phyloP scores from a whole-genome alignment of 2,113 vertebrate species.

The Nothoprocta pentlandii region DNA sequence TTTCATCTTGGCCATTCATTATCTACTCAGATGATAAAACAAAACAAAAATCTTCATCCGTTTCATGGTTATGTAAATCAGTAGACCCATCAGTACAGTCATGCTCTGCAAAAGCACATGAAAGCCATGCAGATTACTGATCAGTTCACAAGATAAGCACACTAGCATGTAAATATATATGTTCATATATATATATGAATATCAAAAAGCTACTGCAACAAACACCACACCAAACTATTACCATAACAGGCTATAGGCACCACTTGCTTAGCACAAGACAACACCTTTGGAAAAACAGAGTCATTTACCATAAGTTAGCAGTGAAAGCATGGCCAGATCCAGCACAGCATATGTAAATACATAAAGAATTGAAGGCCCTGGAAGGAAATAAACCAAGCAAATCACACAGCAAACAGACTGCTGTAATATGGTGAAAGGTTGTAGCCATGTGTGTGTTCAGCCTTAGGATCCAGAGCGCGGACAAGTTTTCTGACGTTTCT shows the following conservation, averaged over 20 bases:
- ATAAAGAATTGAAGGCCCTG: not conserved
- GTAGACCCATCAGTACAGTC: not conserved
- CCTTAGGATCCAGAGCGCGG: not conserved
- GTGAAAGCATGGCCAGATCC: not conserved
- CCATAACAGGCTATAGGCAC: not conserved
- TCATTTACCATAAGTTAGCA: not conserved
- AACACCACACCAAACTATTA: rapidly evolving
- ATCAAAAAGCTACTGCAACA: not conserved
- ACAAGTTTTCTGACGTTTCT: not conserved
- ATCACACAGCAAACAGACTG: not conserved
- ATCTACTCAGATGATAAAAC: no score
- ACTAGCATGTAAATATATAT: not conserved
- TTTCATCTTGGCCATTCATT: not conserved
- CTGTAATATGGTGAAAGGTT: not conserved
- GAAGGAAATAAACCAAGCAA: not conserved
- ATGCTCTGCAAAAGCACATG: not conserved
- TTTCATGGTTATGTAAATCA: not conserved
- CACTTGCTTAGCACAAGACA: not conserved
- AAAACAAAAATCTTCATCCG: not conserved
- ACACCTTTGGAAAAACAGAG: not conserved
- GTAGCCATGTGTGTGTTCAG: rapidly evolving
- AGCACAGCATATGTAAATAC: not conserved
- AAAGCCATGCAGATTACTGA: not conserved
- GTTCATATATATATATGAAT: not conserved
- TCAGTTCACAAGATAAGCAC: not conserved